Conservation (phyloP, 2,888 invertebrate genomes). For the Hedychridium roseum region DNA sequence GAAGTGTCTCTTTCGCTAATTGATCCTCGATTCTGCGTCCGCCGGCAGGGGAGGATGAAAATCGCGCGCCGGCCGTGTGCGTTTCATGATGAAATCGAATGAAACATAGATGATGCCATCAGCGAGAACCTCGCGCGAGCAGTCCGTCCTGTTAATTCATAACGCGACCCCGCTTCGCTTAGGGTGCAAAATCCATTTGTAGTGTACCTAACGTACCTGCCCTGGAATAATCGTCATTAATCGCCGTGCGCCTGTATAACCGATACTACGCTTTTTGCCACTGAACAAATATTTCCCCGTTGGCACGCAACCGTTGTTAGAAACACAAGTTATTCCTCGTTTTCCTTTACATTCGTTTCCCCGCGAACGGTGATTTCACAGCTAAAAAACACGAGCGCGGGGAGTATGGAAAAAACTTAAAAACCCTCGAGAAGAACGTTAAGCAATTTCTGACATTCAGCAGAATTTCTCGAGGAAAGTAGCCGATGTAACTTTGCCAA, state of each 20-base stretch:
- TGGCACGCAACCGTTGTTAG: too few relatives aligned
- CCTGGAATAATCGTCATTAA: conserved; percentile 23
- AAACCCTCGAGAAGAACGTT: too few relatives aligned
- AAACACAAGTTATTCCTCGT: too few relatives aligned
- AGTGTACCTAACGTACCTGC: conserved; percentile 21
- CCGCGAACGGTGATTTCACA: too few relatives aligned
- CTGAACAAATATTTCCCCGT: too few relatives aligned
- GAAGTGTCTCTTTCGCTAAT: conserved; percentile 43
- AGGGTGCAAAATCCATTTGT: conserved; percentile 44
- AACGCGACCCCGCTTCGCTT: conserved; percentile 44
- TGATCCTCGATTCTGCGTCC: conserved; percentile 33
- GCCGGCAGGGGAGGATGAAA: conserved; percentile 27
- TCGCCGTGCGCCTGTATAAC: not conserved
- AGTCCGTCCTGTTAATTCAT: conserved; percentile 52
- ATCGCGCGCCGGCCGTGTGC: conserved; percentile 36
- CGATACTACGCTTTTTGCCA: too few relatives aligned
- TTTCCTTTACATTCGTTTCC: too few relatives aligned
- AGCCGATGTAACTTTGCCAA: too few relatives aligned
- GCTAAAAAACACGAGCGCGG: too few relatives aligned
- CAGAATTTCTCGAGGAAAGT: too few relatives aligned
- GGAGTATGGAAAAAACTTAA: too few relatives aligned
- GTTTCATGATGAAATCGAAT: conserved; percentile 51
- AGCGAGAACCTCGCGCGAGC: conserved; percentile 37
- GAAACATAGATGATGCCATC: conserved; percentile 60
- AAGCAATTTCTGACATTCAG: too few relatives aligned